Conservation (phyloP, 92 coral and sea anemone genomes). For the Desmophyllum pertusum region DNA sequence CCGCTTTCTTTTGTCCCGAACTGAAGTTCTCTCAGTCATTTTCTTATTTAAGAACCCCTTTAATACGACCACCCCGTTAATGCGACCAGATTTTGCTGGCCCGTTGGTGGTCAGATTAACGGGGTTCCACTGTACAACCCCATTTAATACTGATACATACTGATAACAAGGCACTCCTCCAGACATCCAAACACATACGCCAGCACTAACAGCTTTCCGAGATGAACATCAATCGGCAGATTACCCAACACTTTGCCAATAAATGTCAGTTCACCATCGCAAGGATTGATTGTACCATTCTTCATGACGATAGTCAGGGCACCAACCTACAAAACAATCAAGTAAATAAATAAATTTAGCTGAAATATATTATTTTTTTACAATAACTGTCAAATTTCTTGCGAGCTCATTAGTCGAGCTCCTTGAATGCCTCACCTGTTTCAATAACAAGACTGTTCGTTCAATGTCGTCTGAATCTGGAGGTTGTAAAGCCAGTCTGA, state of each 20-base stretch:
- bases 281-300: slow-evolving; percentile 81
- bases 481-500: slow-evolving; percentile 93
- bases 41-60: no score
- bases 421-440: slow-evolving; percentile 68
- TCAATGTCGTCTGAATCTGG: slow-evolving; percentile 93
- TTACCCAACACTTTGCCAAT: slow-evolving; percentile 88
- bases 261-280: slow-evolving; percentile 96
- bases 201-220: slow-evolving; percentile 90
- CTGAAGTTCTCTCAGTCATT: no score
- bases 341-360: neutral
- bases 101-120: no score
- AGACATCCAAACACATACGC: slow-evolving; percentile 95
- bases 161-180: slow-evolving; percentile 94
- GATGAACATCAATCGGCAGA: slow-evolving; percentile 89
- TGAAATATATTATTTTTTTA: no score
- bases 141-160: slow-evolving; percentile 52
- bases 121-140: no score
- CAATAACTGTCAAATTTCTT: no score
- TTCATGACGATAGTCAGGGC: slow-evolving; percentile 89
- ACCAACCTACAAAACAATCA: slow-evolving; percentile 68
- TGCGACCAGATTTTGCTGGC: no score
- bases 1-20: no score
- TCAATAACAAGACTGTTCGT: slow-evolving; percentile 82
- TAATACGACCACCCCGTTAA: no score
- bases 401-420: no score